Evolutionary conservation across 2,888 invertebrate species (phyloP).

Genomic region (Pandemis corylana): DNA sequence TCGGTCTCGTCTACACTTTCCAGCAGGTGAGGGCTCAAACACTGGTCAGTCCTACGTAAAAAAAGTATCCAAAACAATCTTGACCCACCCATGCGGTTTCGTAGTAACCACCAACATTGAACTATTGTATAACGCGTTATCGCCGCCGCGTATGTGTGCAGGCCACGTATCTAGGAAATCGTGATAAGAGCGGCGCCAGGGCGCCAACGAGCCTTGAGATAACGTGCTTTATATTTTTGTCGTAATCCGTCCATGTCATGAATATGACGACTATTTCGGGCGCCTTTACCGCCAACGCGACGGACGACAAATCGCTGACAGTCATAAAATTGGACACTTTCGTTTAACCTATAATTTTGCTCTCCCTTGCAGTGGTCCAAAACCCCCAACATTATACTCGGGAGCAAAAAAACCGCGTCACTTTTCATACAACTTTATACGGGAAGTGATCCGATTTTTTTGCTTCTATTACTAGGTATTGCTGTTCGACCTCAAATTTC

Average conservation of each 20-base stretch:
- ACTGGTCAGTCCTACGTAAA: neutral
- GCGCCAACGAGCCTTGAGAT: constrained; percentile 51
- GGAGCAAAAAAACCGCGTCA: no score
- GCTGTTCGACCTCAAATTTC: no score
- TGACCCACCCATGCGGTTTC: constrained; percentile 3
- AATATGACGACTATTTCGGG: neutral
- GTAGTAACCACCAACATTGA: neutral
- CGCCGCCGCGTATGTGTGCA: constrained; percentile 29
- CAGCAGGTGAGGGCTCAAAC: no score
- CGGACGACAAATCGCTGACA: no score
- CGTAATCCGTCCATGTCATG: constrained; percentile 20
- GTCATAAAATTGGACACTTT: no score
- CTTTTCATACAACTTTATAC: no score
- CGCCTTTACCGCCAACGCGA: neutral
- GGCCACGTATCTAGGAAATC: constrained; percentile 60
- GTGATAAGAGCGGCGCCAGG: constrained; percentile 63
- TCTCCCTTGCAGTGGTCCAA: no score
- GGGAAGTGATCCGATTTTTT: no score
- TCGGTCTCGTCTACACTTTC: no score
- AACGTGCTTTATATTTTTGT: constrained; percentile 36
- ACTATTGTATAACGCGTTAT: constrained; percentile 33
- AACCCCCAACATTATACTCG: no score
- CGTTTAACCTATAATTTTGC: no score
- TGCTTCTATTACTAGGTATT: no score
- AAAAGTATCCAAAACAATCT: neutral